A percentile compares a stretch with the other conserved stretches of the same genome.
These are phyloP conservation scores for Catagonus wagneri DNA, from an alignment of 2,113 vertebrate species.

Conservation along the genomic window DNA sequence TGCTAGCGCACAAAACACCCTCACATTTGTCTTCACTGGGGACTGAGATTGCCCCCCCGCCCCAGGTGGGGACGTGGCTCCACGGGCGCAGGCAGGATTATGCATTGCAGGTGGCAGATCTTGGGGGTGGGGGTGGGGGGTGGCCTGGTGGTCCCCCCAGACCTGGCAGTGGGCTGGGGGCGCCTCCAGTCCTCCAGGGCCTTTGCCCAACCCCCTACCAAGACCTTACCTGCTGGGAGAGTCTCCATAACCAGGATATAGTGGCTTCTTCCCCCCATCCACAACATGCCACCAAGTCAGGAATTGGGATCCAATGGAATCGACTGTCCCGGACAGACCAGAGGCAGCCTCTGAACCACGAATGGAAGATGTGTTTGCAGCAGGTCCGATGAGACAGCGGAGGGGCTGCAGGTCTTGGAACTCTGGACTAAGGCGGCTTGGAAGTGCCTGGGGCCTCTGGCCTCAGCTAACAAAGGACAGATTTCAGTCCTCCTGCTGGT, in stretches of 20 bases:
- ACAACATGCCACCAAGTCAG: not conserved
- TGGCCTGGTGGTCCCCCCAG: not conserved
- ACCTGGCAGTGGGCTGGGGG: not conserved
- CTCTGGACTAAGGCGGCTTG: not conserved
- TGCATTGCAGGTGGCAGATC: not conserved
- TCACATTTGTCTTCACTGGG: accelerated
- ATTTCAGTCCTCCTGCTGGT: not conserved
- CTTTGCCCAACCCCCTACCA: no score
- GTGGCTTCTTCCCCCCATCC: not conserved
- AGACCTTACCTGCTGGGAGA: not conserved
- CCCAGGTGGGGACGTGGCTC: not conserved
- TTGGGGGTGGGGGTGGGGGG: no score
- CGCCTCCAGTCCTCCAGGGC: not conserved
- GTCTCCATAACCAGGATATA: not conserved
- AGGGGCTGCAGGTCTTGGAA: no score
- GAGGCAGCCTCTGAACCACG: accelerated
- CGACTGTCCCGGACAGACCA: not conserved
- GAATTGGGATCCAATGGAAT: no score
- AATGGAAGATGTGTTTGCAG: accelerated
- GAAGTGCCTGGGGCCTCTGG: not conserved
- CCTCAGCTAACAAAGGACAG: not conserved
- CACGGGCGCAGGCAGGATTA: accelerated
- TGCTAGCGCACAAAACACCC: accelerated
- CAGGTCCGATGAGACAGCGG: accelerated
- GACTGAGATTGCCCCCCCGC: not conserved